These are phyloP conservation scores for Pygoscelis adeliae DNA, from an alignment of 2,113 vertebrate genomes.

Conservation along the genomic window DNA sequence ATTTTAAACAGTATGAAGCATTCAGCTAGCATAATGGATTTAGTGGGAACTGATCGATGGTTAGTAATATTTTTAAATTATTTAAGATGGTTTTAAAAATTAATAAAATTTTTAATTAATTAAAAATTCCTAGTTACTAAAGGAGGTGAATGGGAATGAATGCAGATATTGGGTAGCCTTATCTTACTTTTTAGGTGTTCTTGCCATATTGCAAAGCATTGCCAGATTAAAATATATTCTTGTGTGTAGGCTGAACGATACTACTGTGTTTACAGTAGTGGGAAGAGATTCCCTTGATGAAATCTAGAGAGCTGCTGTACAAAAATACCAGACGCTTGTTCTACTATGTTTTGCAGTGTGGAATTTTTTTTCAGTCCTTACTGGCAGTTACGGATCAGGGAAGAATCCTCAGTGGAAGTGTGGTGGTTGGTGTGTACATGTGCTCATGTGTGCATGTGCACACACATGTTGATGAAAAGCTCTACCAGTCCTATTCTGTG, in stretches of 20 bases:
- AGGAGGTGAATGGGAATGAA: background rate
- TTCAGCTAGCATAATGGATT: background rate
- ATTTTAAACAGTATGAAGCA: background rate
- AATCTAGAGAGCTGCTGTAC: background rate
- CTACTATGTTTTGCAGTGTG: background rate
- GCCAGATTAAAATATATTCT: background rate
- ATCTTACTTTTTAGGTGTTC: background rate
- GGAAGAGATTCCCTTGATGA: background rate
- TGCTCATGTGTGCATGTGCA: background rate
- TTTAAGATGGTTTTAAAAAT: background rate
- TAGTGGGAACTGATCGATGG: background rate
- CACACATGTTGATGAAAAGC: background rate
- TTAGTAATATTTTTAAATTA: background rate
- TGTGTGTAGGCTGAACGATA: background rate
- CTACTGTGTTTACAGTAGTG: background rate
- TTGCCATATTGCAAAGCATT: background rate
- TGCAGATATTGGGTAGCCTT: background rate
- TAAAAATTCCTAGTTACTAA: background rate
- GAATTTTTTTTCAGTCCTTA: background rate
- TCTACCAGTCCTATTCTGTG: background rate
- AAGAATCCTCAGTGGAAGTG: background rate
- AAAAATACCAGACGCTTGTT: background rate
- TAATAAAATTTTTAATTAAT: background rate
- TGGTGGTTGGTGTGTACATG: background rate
- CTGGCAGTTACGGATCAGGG: background rate